phyloP scores from a whole-genome alignment of 2,797 vertebrate species.

The Cottoperca gobio region DNA sequence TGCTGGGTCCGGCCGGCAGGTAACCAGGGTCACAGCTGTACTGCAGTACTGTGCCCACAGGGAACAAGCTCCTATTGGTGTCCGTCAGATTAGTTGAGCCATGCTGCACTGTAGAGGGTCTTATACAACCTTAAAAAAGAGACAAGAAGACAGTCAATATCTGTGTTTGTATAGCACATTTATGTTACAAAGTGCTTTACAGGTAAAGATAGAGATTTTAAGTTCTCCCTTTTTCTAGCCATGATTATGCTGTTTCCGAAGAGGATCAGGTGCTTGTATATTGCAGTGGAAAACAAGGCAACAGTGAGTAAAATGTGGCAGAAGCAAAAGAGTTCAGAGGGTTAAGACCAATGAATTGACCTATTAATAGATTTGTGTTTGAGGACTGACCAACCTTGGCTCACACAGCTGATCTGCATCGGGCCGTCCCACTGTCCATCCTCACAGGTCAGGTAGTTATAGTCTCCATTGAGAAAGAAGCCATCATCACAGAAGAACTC shows the following conservation, averaged over 20 bases:
- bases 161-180: not conserved
- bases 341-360: not conserved
- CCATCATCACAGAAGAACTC: constrained; percentile 95
- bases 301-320: too few relatives aligned
- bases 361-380: not conserved
- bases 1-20: constrained; percentile 75
- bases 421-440: constrained; percentile 94
- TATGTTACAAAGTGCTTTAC: not conserved
- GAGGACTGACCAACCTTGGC: constrained; percentile 85
- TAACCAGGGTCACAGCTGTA: constrained; percentile 83
- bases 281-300: too few relatives aligned
- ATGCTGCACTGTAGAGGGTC: constrained; percentile 78
- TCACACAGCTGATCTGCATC: constrained; percentile 93
- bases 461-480: constrained; percentile 92
- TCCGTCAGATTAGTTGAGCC: constrained; percentile 76
- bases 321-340: too few relatives aligned
- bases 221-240: too few relatives aligned
- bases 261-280: too few relatives aligned
- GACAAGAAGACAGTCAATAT: not conserved
- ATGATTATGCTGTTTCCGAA: too few relatives aligned
- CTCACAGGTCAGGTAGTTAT: constrained; percentile 96
- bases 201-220: not conserved
- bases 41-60: constrained; percentile 78
- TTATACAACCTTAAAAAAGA: constrained; percentile 67
- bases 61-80: constrained; percentile 79